phyloP scores from a whole-genome alignment of 1,140 invertebrate genomes.

The Cotesia glomerata region DNA sequence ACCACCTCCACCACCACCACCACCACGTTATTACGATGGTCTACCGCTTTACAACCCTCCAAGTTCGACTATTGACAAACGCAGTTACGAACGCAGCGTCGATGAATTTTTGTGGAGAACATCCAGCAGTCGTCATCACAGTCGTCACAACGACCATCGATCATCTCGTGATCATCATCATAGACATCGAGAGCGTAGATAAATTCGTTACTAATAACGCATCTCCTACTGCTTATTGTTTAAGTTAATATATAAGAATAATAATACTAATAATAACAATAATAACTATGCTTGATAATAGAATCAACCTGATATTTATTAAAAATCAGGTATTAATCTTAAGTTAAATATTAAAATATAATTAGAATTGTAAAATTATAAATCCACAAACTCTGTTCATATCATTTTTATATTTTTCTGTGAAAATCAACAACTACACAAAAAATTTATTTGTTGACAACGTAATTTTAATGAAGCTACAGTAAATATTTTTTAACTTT shows the following conservation, averaged over 20 bases:
- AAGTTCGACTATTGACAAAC: constrained; percentile 71
- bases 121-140: constrained; percentile 46
- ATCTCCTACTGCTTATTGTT: not conserved
- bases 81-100: constrained; percentile 87
- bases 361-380: no score
- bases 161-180: constrained; percentile 59
- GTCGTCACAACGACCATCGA: constrained; percentile 54
- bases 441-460: no score
- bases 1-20: constrained; percentile 66
- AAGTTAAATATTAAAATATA: not conserved
- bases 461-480: no score
- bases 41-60: constrained; percentile 67
- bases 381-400: no score
- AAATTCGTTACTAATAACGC: constrained; percentile 30
- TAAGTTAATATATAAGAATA: not conserved
- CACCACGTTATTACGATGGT: constrained; percentile 81
- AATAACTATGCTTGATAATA: not conserved
- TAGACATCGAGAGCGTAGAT: constrained; percentile 61
- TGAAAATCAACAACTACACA: no score
- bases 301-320: not conserved
- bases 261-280: no score
- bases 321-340: not conserved
- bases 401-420: no score
- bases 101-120: constrained; percentile 90
- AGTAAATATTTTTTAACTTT: no score